Base-by-base conservation (phyloP, 2,113 vertebrate species). In the Petroica traversi region DNA sequence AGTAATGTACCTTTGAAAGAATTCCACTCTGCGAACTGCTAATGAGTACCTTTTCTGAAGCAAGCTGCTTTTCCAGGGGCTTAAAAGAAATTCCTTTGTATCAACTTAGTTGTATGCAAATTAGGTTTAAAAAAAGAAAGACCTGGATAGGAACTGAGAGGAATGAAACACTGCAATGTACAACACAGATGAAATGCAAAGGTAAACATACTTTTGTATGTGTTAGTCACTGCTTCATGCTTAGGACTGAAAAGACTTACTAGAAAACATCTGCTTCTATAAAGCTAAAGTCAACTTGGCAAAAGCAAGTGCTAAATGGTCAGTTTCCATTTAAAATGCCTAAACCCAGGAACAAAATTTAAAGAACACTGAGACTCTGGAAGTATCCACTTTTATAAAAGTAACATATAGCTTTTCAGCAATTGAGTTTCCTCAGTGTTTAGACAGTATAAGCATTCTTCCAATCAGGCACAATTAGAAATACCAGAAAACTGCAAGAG, bases 41-140 rank as follows among this genome's bases (percentile, higher is more conserved):
- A 95, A 97, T 95, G 89, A 97, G 86, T 88, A 72, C 62, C 85
- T 94, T 88, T 93, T 94, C 91, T 92, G 92, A 92, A 94, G 90
- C 90, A 93, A 93, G 82, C 79, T 83, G 90, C 73, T 95, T 75
- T 96, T 96, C 90, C 88, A 93, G 52, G n/a, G 48, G 76, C 89
- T 87, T 88, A 83, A 59, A 93, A 96, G 92, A 91, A 97, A 89
- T 77, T 73, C 79, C 78, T 91, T 95, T 96, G 73, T 90, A 97
- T 93, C 79, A 93, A 88, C 63, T 85, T 93, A 68, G 87, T 81
- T 97, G 76, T 94, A 96, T 93, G 55, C 25, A 90, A 81, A 96
- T 85, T 16, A 64, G 85, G 68, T 88, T 80, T 95, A 67, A 86
- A 91, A 93, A 96, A 88, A 73, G 43, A 87, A 96, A 74, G 77